Evolutionary conservation across 2,888 invertebrate species (phyloP), one percentile per base, ranked within the genome.

Genomic region (Eristalis arbustorum): DNA sequence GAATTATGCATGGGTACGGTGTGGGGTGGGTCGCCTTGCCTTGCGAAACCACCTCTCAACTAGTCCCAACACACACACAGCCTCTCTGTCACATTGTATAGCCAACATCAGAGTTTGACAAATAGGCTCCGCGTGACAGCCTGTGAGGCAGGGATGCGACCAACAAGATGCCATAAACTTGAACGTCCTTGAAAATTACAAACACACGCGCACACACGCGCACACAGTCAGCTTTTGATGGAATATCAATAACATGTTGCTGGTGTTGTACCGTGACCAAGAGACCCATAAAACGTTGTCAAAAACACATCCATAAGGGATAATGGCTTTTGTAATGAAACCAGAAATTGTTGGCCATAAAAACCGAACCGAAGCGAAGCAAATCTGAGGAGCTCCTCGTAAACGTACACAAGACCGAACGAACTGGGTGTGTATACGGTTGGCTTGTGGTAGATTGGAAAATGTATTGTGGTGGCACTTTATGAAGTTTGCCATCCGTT

Each of bases 241-340:
- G 57, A 63, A 71, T 77, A 77, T 69, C 77, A 71, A 71, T 77
- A 71, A 71, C 77, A 64, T 77, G 77, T 77, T 77, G 63, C 77
- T 74, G 42, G 62, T 37, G 31, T 13, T 57, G 61, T 61, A 56
- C 49, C 64, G 63, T 61, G 69, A 49, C 59, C 66, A 61, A 59
- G 66, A 68, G 34, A 40, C 68, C 56, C 71, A 77, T 82, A 81
- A 85, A 82, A 73, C 67, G 63, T 82, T 81, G 76, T 74, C 76
- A 84, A 81, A 76, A 81, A 68, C 68, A 77, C 76, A 81, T 73
- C 68, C 81, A 85, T 73, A 73, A 76, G 63, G 76, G 63, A 77
- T 85, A 85, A 85, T 82, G 76, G 76, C 81, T 76, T 77, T 85
- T 42, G 76, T 71, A 84, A 80, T 84, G 75, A 75, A 84, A 80